Evolutionary conservation across 1,140 invertebrate species (phyloP).

Genomic region (Zaprionus vittiger): DNA sequence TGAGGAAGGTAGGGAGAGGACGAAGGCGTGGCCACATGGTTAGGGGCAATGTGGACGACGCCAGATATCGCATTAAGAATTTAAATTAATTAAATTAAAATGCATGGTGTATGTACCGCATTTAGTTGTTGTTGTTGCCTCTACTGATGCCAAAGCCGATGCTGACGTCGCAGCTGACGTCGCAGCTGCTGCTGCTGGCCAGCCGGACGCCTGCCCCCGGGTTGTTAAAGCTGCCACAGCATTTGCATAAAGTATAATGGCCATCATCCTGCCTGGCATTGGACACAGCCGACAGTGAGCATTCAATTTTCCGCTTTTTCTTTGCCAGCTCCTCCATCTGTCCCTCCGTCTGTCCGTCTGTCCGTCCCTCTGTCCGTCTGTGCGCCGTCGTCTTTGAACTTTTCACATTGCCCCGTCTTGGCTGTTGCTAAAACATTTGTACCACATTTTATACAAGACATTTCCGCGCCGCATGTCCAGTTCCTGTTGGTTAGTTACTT

Average conservation of each 20-base stretch:
- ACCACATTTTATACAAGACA: conserved; percentile 71
- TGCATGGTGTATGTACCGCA: conserved; percentile 57
- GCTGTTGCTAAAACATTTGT: conserved; percentile 74
- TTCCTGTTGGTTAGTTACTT: conserved; percentile 58
- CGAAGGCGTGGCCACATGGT: conserved; percentile 40
- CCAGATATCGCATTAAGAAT: conserved; percentile 78
- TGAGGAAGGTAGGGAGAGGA: neutral
- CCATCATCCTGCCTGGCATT: conserved; percentile 63
- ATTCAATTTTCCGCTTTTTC: conserved; percentile 80
- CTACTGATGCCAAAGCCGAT: conserved; percentile 11
- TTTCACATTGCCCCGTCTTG: conserved; percentile 73
- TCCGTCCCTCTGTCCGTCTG: neutral
- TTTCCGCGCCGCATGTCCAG: conserved; percentile 79
- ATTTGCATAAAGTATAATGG: conserved; percentile 82
- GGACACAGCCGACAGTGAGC: conserved; percentile 58
- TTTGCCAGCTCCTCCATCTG: conserved; percentile 8
- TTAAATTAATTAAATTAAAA: conserved; percentile 83
- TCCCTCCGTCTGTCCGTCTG: neutral
- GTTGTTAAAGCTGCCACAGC: conserved; percentile 79
- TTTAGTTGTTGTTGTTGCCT: conserved; percentile 32
- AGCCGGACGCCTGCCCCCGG: conserved; percentile 44
- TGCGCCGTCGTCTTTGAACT: conserved; percentile 71
- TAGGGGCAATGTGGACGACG: conserved; percentile 45
- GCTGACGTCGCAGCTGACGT: neutral
- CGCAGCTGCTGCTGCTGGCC: neutral